These are phyloP conservation scores for Chrysogorgia sp. DNA, from an alignment of 92 coral and sea anemone genomes.

Conservation along the genomic window DNA sequence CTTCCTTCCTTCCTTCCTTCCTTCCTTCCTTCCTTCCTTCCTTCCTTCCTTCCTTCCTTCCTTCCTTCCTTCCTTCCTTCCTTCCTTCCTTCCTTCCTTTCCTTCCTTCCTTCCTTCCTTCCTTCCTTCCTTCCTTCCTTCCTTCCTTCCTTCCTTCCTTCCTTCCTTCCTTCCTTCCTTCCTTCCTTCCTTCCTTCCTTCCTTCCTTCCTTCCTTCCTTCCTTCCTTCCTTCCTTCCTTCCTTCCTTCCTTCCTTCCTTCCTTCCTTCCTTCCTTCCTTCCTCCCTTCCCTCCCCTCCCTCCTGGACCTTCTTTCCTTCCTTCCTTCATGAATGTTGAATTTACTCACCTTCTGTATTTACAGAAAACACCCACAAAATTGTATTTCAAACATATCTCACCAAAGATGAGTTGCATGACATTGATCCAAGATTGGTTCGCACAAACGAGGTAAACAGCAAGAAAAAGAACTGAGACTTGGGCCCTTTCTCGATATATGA, in stretches of 20 bases:
- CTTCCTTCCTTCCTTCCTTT: constrained; percentile 7
- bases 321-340: not conserved
- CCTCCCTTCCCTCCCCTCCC: constrained; percentile 15
- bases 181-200: not conserved
- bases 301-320: not conserved
- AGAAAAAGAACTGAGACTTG: not conserved
- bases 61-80: not conserved
- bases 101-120: not conserved
- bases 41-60: constrained; percentile 3
- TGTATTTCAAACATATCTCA: constrained; percentile 22
- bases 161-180: not conserved
- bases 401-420: constrained; percentile 17
- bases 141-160: constrained; percentile 13
- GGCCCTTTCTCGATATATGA: no score
- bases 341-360: not conserved
- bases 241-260: not conserved
- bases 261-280: not conserved
- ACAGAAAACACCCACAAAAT: constrained; percentile 33
- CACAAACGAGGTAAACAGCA: not conserved
- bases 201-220: constrained; percentile 17
- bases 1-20: constrained; percentile 10
- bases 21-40: constrained; percentile 21
- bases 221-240: constrained; percentile 8
- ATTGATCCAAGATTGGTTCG: constrained; percentile 23
- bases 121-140: constrained; percentile 3